Evolutionary conservation across 1,140 invertebrate species (phyloP), one percentile per base, ranked within the genome.

Genomic region (Drosophila hydei): DNA sequence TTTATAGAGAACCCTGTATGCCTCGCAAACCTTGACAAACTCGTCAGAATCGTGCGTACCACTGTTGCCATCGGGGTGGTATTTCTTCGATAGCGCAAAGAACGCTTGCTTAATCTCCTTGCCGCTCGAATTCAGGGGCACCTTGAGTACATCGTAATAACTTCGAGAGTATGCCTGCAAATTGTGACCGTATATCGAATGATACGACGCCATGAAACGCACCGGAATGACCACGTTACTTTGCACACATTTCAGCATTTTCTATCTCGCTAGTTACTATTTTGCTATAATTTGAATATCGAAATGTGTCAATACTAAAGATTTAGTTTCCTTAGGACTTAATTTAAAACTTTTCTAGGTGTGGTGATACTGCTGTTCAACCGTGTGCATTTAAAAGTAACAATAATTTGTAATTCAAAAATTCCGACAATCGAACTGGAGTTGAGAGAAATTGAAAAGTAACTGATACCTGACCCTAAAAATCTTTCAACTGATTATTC

Each of bases 71-170:
- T 87, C 83, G 14, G 83, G 83, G 65, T 87, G 83, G 23, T 83
- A 88, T 18, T 70, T 81, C 18, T 87, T 87, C 0, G 83, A 81
- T 8, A 87, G 50, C 16, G 78, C 60, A 0, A 87, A 71, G 14
- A 67, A 87, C 18, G 83, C 83, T 4, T 16, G n/a, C 23, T 70
- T 78, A 8, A 87, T 88, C 21, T 83, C 64, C 38, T 64, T 38
- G n/a, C 50, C 43, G 6, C 38, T 78, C 21, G 67, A 73, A 8
- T 72, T 55, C 6, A 18, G 18, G 0, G 71, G 63, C 19, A 87
- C 58, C 2, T 88, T 73, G 7, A 87, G 78, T 23, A 83, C 75
- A 43, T 87, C 72, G 40, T 87, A 87, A 14, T 72, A 72, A 55
- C 54, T 87, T 54, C 71, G 65, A 3, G 6, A 27, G 9, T 11